Evolutionary conservation across 2,113 vertebrate species (phyloP).

Genomic region (Oceanites oceanicus): DNA sequence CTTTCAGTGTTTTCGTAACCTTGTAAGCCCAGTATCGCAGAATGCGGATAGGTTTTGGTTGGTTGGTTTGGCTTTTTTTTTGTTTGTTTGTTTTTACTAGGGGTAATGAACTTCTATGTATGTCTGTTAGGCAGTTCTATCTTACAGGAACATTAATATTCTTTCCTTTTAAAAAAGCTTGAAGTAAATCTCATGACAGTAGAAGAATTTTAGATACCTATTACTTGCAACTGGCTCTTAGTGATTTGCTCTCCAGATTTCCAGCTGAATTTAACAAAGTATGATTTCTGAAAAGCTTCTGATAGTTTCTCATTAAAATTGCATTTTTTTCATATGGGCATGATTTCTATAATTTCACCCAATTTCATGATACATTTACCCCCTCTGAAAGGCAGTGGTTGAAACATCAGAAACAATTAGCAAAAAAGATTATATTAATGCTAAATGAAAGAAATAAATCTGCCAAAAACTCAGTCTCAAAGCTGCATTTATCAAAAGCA

Average conservation of each 20-base stretch:
- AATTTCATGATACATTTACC: constrained; percentile 45
- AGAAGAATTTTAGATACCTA: constrained; percentile 64
- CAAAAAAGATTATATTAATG: constrained; percentile 29
- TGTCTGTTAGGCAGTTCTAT: constrained; percentile 7
- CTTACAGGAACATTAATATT: constrained; percentile 39
- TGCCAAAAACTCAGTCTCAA: constrained; percentile 14
- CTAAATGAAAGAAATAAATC: constrained; percentile 29
- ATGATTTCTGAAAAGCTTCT: constrained; percentile 65
- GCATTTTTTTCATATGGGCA: constrained; percentile 28
- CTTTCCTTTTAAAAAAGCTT: constrained; percentile 46
- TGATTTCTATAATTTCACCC: constrained; percentile 53
- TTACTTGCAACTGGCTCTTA: constrained; percentile 58
- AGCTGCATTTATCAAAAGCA: constrained; percentile 40
- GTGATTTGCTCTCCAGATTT: constrained; percentile 71
- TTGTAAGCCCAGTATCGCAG: constrained; percentile 8
- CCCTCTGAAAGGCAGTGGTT: constrained; percentile 32
- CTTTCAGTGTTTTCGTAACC: constrained; percentile 43
- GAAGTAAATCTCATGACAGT: constrained; percentile 45
- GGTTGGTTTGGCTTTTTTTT: background rate
- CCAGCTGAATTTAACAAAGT: constrained; percentile 58
- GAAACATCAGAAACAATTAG: constrained; percentile 67
- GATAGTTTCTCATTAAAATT: constrained; percentile 62
- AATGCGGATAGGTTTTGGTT: background rate
- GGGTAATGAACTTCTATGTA: constrained; percentile 23
- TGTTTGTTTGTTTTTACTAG: background rate